Percentiles rank a stretch among this genome's conserved stretches.
Conservation (phyloP, 1,140 invertebrate species). For the Phocides pigmalion region DNA sequence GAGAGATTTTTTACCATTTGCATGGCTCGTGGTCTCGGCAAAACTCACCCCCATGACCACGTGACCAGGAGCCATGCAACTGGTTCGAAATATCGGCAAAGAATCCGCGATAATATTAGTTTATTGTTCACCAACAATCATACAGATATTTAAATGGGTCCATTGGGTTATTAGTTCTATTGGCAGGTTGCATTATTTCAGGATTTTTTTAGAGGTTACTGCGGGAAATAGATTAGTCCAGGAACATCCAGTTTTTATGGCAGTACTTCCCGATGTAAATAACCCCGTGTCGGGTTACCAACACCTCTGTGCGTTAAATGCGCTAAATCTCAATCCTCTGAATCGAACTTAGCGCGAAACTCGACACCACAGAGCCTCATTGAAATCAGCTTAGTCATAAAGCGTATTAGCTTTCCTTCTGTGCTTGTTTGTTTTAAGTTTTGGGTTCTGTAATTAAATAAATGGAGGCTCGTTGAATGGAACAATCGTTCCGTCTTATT, state of each 20-base stretch:
- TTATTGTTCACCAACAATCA: no score
- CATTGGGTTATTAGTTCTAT: no score
- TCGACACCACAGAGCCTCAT: constrained; percentile 40
- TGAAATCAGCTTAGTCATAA: constrained; percentile 46
- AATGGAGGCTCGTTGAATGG: constrained; percentile 27
- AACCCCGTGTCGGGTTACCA: constrained; percentile 42
- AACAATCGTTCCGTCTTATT: constrained; percentile 18
- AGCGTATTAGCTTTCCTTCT: constrained; percentile 45
- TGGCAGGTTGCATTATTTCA: no score
- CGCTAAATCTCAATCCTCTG: constrained; percentile 31
- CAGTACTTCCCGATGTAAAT: constrained; percentile 27
- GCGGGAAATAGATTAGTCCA: constrained; percentile 1
- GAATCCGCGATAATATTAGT: no score
- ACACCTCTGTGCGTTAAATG: constrained; percentile 41
- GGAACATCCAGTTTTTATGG: background rate
- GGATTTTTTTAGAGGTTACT: no score
- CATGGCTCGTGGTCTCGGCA: no score
- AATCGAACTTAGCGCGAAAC: constrained; percentile 36
- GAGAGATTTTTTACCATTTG: no score
- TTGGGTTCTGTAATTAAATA: constrained; percentile 34
- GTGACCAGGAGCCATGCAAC: no score
- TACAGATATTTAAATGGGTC: no score
- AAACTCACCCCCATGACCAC: no score
- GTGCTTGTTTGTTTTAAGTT: constrained; percentile 33
- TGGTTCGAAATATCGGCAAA: no score